Percentiles rank a stretch among this genome's conserved stretches.
phyloP scores from a whole-genome alignment of 2,888 invertebrate genomes.

The Sesia bembeciformis region DNA sequence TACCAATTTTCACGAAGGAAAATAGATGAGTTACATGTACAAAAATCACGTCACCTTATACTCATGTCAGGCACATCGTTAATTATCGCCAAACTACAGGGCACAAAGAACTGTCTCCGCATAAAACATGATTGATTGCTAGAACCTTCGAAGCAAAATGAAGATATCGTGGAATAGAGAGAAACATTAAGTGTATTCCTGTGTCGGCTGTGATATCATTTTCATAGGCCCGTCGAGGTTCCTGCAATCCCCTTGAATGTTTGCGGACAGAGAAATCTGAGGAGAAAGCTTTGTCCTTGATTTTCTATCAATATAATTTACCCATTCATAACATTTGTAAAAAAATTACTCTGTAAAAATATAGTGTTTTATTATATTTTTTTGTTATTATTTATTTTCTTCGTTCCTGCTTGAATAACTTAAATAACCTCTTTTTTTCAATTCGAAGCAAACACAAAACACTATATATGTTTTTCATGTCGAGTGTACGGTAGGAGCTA shows the following conservation, averaged over 20 bases:
- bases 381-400: too few species aligned
- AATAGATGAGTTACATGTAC: background rate
- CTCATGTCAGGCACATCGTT: conserved; percentile 19
- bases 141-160: conserved; percentile 33
- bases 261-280: conserved; percentile 24
- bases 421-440: too few species aligned
- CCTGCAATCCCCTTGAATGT: conserved; percentile 42
- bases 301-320: too few species aligned
- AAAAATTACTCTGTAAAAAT: too few species aligned
- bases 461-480: too few species aligned
- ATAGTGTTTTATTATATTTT: too few species aligned
- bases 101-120: conserved; percentile 30
- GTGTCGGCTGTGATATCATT: conserved; percentile 64
- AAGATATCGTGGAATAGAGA: conserved; percentile 55
- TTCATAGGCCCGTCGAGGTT: conserved; percentile 56
- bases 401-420: too few species aligned
- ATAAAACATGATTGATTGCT: conserved; percentile 58
- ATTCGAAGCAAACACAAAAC: too few species aligned
- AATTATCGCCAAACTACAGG: conserved; percentile 30
- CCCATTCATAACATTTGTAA: too few species aligned
- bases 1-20: background rate
- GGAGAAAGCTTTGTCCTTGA: conserved; percentile 16
- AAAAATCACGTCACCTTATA: background rate
- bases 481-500: too few species aligned
- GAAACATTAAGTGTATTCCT: conserved; percentile 70